These are phyloP conservation scores for Eurytoma adleriae DNA, from an alignment of 2,888 invertebrate species.

Conservation along the genomic window DNA sequence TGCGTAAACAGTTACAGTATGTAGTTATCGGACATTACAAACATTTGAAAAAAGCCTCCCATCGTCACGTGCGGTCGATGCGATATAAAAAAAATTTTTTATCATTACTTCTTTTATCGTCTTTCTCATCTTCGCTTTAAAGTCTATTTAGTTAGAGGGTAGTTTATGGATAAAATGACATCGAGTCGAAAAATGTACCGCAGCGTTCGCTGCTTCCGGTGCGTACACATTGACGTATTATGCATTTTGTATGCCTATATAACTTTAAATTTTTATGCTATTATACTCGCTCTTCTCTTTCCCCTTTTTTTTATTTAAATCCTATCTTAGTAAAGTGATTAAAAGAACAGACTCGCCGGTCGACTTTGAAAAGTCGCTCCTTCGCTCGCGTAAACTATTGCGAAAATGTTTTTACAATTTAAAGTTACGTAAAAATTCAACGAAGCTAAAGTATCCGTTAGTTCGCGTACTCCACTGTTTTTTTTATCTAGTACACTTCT, in stretches of 20 bases:
- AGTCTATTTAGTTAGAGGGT: conserved; percentile 28
- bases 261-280: conserved; percentile 46
- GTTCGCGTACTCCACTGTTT: conserved; percentile 8
- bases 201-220: conserved; percentile 32
- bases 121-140: conserved; percentile 6
- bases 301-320: conserved; percentile 40
- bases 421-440: conserved; percentile 18
- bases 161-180: conserved; percentile 48
- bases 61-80: conserved; percentile 24
- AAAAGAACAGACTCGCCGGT: conserved; percentile 45
- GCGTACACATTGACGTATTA: conserved; percentile 46
- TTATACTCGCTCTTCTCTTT: conserved; percentile 4
- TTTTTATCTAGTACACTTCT: too few relatives aligned
- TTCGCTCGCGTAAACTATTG: conserved; percentile 5
- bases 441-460: background rate
- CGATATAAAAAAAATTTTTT: conserved; percentile 26
- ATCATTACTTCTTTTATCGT: conserved; percentile 14
- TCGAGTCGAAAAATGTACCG: conserved; percentile 43
- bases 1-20: conserved; percentile 15
- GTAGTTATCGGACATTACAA: conserved; percentile 33
- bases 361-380: conserved; percentile 26
- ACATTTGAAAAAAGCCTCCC: conserved; percentile 26
- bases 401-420: conserved; percentile 38
- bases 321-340: conserved; percentile 51
- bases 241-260: conserved; percentile 52